A percentile compares a stretch with the other conserved stretches of the same genome.
These are phyloP conservation scores for Eupithecia inturbata DNA, from an alignment of 2,888 invertebrate species.

Conservation along the genomic window DNA sequence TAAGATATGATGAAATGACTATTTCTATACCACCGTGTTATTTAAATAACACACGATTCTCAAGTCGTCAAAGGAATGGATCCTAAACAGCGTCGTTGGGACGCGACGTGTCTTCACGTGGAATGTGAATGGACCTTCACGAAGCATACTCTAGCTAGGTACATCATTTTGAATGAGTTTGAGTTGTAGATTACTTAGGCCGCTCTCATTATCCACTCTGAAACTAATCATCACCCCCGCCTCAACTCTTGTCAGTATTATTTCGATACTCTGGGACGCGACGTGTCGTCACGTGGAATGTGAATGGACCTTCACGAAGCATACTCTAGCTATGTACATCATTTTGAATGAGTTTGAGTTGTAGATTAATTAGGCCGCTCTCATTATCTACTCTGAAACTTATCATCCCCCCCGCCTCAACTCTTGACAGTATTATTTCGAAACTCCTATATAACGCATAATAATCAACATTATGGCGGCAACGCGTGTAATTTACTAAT, in stretches of 20 bases:
- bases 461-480: neutral
- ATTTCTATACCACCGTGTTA: neutral
- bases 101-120: neutral
- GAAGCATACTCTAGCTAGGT: neutral
- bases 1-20: neutral
- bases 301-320: neutral
- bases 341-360: conserved; percentile 29
- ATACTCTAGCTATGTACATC: neutral
- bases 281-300: neutral
- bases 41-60: neutral
- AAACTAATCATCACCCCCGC: neutral
- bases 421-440: neutral
- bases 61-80: neutral
- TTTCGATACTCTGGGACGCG: neutral
- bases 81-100: neutral
- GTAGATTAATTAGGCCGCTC: neutral
- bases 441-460: neutral
- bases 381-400: neutral
- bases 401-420: neutral
- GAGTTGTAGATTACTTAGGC: neutral
- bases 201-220: neutral
- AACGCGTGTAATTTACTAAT: too few relatives aligned
- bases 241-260: neutral
- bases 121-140: neutral
- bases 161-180: conserved; percentile 26